Conservation (phyloP, 2,797 vertebrate species). For the Syndactyla subalaris region DNA sequence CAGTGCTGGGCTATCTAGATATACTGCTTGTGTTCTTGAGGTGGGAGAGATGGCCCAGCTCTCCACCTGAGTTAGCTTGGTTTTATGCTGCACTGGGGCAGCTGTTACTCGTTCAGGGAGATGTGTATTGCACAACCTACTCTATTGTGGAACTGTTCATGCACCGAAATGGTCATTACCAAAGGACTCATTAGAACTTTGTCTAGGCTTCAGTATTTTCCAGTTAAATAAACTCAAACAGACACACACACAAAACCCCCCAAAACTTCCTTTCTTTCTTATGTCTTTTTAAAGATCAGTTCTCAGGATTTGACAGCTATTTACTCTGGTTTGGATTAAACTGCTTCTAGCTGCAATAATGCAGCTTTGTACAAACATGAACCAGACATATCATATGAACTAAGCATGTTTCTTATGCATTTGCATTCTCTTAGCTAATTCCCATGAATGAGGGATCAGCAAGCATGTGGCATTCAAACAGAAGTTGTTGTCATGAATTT, state of each 20-base stretch:
- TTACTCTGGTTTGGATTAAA: background rate
- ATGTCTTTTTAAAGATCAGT: background rate
- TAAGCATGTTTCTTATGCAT: background rate
- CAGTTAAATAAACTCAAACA: background rate
- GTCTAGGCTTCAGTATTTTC: background rate
- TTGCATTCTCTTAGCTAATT: background rate
- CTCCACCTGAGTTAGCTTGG: background rate
- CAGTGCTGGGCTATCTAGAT: background rate
- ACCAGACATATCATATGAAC: background rate
- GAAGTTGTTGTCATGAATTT: background rate
- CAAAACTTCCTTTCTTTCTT: background rate
- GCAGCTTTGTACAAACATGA: background rate
- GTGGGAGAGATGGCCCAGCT: background rate
- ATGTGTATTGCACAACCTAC: background rate
- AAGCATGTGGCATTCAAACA: background rate
- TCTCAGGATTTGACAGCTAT: background rate
- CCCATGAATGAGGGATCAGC: background rate
- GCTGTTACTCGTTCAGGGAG: background rate
- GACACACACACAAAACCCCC: too few species aligned
- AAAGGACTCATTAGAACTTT: background rate
- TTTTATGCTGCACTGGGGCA: background rate
- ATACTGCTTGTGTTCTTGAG: background rate
- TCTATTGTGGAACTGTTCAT: background rate
- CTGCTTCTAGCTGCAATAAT: background rate
- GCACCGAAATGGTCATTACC: background rate